A percentile compares a stretch with the other conserved stretches of the same genome.
Evolutionary conservation across 2,888 invertebrate genomes (phyloP).

Genomic region (Microplitis manilae): DNA sequence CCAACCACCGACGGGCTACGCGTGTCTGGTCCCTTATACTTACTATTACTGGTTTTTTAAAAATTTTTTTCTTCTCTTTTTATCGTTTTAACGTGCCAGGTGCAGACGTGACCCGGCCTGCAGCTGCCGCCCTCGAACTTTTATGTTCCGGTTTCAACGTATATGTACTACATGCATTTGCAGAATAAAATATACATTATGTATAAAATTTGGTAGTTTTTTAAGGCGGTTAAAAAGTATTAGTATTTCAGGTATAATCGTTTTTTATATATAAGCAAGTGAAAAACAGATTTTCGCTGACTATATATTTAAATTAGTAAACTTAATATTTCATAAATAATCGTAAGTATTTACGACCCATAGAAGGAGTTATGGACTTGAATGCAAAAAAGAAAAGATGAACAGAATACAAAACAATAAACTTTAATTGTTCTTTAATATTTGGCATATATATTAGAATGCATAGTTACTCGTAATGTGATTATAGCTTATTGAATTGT

Average conservation of each 20-base stretch:
- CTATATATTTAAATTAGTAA: no score
- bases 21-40: slow-evolving; percentile 16
- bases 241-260: not conserved
- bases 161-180: not conserved
- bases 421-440: no score
- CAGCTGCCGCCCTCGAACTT: slow-evolving; percentile 15
- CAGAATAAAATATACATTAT: not conserved
- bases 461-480: no score
- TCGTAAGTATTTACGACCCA: no score
- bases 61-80: slow-evolving; percentile 4
- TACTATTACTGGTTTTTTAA: slow-evolving; percentile 1
- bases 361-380: no score
- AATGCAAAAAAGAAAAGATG: no score
- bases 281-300: no score
- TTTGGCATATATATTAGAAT: no score
- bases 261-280: no score
- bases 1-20: slow-evolving; percentile 14
- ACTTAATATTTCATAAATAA: no score
- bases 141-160: slow-evolving; percentile 14
- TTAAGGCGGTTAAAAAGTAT: not conserved
- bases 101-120: slow-evolving; percentile 20
- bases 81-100: slow-evolving; percentile 28
- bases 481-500: no score
- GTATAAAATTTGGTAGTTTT: not conserved
- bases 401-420: no score